phyloP scores from a whole-genome alignment of 64 coral and sea anemone species.

The Actinia tenebrosa region DNA sequence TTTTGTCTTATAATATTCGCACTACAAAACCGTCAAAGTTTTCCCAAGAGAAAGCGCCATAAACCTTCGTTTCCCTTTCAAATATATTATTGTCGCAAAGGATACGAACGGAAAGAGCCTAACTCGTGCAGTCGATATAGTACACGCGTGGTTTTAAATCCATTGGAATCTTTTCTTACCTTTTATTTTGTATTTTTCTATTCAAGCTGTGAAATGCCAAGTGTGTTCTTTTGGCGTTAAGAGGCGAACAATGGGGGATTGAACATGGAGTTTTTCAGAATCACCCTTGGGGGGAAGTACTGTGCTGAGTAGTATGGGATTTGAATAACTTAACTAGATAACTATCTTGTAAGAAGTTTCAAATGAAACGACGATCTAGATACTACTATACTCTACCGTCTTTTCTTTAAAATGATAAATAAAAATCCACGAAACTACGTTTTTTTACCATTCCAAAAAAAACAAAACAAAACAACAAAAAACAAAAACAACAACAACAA shows the following conservation, averaged over 20 bases:
- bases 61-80: not conserved
- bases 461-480: too few relatives aligned
- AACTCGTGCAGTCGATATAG: not conserved
- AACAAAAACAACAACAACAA: too few relatives aligned
- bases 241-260: not conserved
- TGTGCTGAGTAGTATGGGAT: not conserved
- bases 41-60: not conserved
- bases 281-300: not conserved
- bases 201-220: not conserved
- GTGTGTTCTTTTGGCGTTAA: not conserved
- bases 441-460: too few relatives aligned
- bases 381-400: not conserved
- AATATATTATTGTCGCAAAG: not conserved
- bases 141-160: not conserved
- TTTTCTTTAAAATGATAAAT: too few relatives aligned
- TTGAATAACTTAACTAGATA: not conserved
- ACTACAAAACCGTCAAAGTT: not conserved
- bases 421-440: too few relatives aligned
- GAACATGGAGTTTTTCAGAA: not conserved
- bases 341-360: not conserved
- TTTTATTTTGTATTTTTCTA: not conserved
- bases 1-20: not conserved
- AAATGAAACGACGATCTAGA: not conserved
- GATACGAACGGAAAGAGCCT: not conserved
- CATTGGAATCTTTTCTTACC: not conserved